Conservation (phyloP, 1,140 invertebrate genomes). For the Drosophila sechellia region DNA sequence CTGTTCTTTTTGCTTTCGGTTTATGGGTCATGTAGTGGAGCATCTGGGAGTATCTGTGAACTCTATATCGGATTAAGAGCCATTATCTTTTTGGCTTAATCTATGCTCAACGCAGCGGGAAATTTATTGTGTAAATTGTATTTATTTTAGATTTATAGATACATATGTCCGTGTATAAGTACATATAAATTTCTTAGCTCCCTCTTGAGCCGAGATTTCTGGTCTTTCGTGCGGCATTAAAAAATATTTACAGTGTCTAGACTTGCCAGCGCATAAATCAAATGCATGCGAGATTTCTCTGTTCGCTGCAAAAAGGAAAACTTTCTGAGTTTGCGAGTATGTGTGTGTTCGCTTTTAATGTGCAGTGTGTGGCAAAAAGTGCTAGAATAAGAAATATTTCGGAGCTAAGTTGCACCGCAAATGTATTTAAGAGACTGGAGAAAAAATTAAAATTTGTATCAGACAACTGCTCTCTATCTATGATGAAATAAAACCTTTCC, state of each 20-base stretch:
- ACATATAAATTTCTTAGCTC: constrained; percentile 47
- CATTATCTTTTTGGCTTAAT: constrained; percentile 62
- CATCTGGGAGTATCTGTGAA: constrained; percentile 23
- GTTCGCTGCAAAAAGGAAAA: constrained; percentile 23
- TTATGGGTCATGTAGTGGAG: constrained; percentile 32
- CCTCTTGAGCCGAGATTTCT: constrained; percentile 43
- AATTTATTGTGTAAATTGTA: constrained; percentile 70
- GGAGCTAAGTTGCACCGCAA: constrained; percentile 28
- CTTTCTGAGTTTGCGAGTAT: constrained; percentile 1
- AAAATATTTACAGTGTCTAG: constrained; percentile 83
- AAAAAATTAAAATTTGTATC: constrained; percentile 30
- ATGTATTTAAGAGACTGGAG: constrained; percentile 32
- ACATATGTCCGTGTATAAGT: constrained; percentile 51
- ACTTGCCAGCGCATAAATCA: constrained; percentile 74
- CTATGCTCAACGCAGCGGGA: constrained; percentile 53
- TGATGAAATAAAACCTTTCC: constrained; percentile 9
- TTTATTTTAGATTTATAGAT: constrained; percentile 78
- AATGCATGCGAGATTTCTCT: constrained; percentile 59
- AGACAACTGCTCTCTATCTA: background rate
- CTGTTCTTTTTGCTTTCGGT: constrained; percentile 10
- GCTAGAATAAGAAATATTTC: constrained; percentile 33
- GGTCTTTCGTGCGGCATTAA: constrained; percentile 61
- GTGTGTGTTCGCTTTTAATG: constrained; percentile 36
- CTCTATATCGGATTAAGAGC: constrained; percentile 54
- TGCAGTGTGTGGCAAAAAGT: constrained; percentile 36